A percentile compares a stretch with the other conserved stretches of the same genome.
Conservation (phyloP, 2,797 vertebrate genomes). For the Pseudocheirus occidentalis region DNA sequence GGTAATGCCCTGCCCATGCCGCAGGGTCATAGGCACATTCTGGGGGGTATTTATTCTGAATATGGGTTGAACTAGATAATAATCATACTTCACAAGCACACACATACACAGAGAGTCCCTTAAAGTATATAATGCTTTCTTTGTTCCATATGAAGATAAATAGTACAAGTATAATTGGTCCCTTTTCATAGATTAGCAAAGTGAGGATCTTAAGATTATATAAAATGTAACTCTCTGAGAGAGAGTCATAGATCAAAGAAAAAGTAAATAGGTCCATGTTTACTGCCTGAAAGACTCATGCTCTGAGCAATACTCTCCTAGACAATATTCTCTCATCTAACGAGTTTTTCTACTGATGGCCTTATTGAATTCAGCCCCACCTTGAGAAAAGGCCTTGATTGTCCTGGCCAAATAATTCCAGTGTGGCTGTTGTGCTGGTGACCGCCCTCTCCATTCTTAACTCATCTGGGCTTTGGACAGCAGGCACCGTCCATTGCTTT, state of each 20-base stretch:
- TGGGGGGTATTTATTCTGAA: background rate
- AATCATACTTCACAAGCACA: background rate
- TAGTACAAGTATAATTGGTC: background rate
- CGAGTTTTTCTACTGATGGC: background rate
- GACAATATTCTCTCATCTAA: background rate
- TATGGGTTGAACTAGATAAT: background rate
- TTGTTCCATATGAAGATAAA: background rate
- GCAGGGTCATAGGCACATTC: background rate
- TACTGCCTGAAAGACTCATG: background rate
- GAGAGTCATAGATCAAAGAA: background rate
- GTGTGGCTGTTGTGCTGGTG: fast-evolving
- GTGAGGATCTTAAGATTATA: background rate
- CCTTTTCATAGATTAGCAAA: background rate
- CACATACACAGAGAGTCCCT: background rate
- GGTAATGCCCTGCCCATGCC: background rate
- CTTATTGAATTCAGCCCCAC: background rate
- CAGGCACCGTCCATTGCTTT: background rate
- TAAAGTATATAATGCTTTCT: background rate
- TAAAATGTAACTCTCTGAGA: background rate
- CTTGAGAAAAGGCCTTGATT: background rate
- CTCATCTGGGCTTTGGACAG: background rate
- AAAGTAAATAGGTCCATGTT: background rate
- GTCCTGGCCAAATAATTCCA: background rate
- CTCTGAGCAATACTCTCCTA: background rate
- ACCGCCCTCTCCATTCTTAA: background rate